Conservation (phyloP, 2,888 invertebrate genomes). For the Omphaloscelis lunosa region DNA sequence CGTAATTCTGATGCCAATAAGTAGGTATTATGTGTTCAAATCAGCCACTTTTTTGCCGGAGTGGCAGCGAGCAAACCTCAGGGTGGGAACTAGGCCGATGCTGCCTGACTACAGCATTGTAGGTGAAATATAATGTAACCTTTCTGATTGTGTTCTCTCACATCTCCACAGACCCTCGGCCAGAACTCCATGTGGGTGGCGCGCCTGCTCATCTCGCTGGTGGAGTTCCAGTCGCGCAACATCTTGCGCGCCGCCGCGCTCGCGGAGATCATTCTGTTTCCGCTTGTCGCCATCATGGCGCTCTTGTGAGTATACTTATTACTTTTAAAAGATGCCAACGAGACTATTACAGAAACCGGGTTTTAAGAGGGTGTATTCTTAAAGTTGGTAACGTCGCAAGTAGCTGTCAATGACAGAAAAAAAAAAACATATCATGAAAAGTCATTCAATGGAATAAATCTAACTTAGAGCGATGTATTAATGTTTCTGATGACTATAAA, state of each 20-base stretch:
- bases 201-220: conserved; percentile 95
- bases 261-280: conserved; percentile 98
- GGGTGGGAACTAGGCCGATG: neutral
- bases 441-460: too few relatives aligned
- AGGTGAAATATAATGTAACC: too few relatives aligned
- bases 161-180: conserved; percentile 93
- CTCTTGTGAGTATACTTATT: conserved; percentile 94
- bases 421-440: too few relatives aligned
- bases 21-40: neutral
- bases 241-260: conserved; percentile 97
- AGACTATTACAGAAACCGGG: neutral
- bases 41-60: neutral
- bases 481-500: too few relatives aligned
- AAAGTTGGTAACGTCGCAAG: too few relatives aligned
- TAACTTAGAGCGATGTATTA: too few relatives aligned
- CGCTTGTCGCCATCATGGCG: conserved; percentile 94
- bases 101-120: too few relatives aligned
- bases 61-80: neutral
- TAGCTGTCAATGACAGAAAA: too few relatives aligned
- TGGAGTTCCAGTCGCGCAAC: conserved; percentile 97
- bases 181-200: conserved; percentile 97
- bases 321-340: neutral
- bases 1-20: neutral
- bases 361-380: too few relatives aligned
- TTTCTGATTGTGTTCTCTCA: too few relatives aligned